These are phyloP conservation scores for Antrozous pallidus DNA, from an alignment of 2,797 vertebrate species.

Conservation along the genomic window DNA sequence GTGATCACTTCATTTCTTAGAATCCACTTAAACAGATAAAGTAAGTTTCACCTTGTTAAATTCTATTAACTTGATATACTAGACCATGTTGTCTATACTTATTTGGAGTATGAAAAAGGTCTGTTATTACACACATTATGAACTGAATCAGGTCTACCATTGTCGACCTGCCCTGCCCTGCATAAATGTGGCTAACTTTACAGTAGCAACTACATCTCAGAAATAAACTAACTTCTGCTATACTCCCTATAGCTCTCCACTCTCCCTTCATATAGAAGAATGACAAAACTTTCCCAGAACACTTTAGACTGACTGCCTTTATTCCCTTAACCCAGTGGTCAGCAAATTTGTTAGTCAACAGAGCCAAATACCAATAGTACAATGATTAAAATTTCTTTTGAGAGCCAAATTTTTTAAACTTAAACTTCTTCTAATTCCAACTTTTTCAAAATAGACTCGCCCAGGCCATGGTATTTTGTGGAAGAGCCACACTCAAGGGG, in stretches of 20 bases:
- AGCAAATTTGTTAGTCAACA: too few species aligned
- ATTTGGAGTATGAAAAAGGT: background rate
- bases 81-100: background rate
- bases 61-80: background rate
- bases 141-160: background rate
- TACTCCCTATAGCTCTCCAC: background rate
- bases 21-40: constrained; percentile 12
- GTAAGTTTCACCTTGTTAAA: background rate
- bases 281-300: background rate
- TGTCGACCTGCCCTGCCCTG: background rate
- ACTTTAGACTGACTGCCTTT: background rate
- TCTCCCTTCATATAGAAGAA: background rate
- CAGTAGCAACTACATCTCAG: background rate
- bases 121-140: background rate
- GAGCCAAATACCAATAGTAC: too few species aligned
- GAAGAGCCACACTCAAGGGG: too few species aligned
- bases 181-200: background rate
- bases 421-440: too few species aligned
- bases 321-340: background rate
- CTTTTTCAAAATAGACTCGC: too few species aligned
- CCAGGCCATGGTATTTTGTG: too few species aligned
- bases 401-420: too few species aligned
- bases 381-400: too few species aligned
- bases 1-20: background rate
- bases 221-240: background rate